Percentiles rank a stretch among this genome's conserved stretches.
phyloP scores from a whole-genome alignment of 2,113 vertebrate genomes.

The Craseonycteris thonglongyai region DNA sequence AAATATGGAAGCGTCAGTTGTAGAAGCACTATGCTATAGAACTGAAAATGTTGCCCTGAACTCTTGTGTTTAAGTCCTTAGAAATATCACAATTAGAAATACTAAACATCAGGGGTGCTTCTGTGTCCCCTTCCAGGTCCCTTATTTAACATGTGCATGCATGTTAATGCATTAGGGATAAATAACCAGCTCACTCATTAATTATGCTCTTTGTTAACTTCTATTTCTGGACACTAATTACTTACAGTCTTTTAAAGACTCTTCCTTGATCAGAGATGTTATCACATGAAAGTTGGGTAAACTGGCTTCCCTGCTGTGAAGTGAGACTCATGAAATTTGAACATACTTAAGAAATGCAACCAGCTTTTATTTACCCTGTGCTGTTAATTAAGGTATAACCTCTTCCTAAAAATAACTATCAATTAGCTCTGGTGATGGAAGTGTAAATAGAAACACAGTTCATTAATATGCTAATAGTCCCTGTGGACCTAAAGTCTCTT shows the following conservation, averaged over 20 bases:
- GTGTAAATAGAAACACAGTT: conserved; percentile 44
- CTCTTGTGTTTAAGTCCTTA: neutral
- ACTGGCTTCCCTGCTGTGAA: neutral
- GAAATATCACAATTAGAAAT: neutral
- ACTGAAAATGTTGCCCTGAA: neutral
- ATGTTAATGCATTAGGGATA: neutral
- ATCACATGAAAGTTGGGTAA: neutral
- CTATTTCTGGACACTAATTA: conserved; percentile 20
- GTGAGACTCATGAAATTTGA: conserved; percentile 24
- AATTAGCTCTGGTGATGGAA: conserved; percentile 19
- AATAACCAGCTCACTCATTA: neutral
- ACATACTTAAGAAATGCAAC: conserved; percentile 6
- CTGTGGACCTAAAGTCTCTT: neutral
- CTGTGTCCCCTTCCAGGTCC: neutral
- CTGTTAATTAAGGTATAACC: conserved; percentile 55
- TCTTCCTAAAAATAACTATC: conserved; percentile 42
- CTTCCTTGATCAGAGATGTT: conserved; percentile 26
- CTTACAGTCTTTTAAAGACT: neutral
- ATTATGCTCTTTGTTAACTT: neutral
- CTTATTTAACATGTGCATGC: neutral
- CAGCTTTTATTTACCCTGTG: conserved; percentile 22
- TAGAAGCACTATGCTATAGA: neutral
- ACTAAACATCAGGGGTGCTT: neutral
- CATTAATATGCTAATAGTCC: neutral
- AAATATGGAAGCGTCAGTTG: neutral